Evolutionary conservation across 2,113 vertebrate species (phyloP), one percentile per base, ranked within the genome.

Genomic region (Gallinago jamesoni): DNA sequence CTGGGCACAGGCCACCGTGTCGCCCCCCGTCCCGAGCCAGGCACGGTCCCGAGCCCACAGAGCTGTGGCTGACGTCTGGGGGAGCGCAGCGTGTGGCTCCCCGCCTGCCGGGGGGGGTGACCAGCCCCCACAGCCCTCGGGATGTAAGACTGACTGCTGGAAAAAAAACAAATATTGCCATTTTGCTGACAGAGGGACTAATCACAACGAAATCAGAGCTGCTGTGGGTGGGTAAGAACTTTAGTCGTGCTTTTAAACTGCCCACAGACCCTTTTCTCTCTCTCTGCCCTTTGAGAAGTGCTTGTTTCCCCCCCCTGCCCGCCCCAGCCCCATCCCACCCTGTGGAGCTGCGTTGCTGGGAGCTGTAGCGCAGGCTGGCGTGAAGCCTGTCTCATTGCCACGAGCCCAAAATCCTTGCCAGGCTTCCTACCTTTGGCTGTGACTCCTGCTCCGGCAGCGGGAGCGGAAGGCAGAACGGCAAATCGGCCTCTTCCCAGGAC

Each of bases 311-410:
- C 21, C 35, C 64, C 12, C 7, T 5, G 11, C 86, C 25, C 14
- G 35, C 25, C 37, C 39, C 47, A 19, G 77, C 74, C n/a, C 74
- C 25, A 6, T 12, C 19, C 52, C 55, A 10, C 50, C 6, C 31
- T 31, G 10, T 0, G 0, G 6, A 72, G 39, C 75, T 0, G 8
- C 50, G 69, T 12, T 1, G 1, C 6, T 56, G 60, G 19, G 8
- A 47, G 72, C 76, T 50, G 25, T 57, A 62, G 31, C 18, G 62
- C 83, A 82, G 83, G 79, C 80, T 89, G 89, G 87, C 80, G 22
- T 4, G 33, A 25, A 70, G 89, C 84, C 89, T 31, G 21, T 30
- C 59, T 27, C 27, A 7, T n/a, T 55, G 67, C 76, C 83, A 11
- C 25, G 4, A 12, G 31, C 75, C 0, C 0, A n/a, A 52, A 76